phyloP scores from a whole-genome alignment of 2,797 vertebrate genomes.

The Acanthis flammea region DNA sequence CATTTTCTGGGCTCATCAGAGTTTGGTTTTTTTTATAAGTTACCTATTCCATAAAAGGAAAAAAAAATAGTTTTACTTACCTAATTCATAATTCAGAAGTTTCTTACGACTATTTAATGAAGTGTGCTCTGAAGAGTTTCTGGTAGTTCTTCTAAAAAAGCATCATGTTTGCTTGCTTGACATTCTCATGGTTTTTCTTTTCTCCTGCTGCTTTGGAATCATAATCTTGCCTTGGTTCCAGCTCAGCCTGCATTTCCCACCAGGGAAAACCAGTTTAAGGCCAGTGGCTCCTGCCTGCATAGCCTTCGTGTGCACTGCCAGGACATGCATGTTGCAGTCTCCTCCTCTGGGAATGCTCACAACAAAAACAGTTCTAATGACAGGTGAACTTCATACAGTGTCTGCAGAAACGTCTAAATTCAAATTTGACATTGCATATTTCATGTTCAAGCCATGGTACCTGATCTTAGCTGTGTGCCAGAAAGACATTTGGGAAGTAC shows the following conservation, averaged over 20 bases:
- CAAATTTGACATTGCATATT: not conserved
- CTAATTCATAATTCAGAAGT: conserved; percentile 71
- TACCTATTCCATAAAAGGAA: conserved; percentile 53
- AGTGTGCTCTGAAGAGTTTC: conserved; percentile 45
- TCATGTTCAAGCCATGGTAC: not conserved
- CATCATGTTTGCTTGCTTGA: not conserved
- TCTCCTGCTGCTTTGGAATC: not conserved
- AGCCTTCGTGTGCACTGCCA: not conserved
- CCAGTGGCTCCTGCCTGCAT: not conserved
- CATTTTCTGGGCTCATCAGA: conserved; percentile 54
- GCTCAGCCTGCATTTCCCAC: not conserved
- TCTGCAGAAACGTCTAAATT: not conserved
- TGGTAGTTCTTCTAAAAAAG: conserved; percentile 5
- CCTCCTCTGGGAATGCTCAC: not conserved
- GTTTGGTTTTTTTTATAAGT: conserved; percentile 45
- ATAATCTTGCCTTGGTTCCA: not conserved
- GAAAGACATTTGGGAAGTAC: not conserved
- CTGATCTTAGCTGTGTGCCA: not conserved
- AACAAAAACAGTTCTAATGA: not conserved
- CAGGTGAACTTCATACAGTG: not conserved
- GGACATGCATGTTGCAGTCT: rapidly evolving
- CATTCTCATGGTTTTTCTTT: not conserved
- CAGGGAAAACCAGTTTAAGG: not conserved
- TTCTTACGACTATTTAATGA: conserved; percentile 52
- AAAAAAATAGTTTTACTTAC: conserved; percentile 34